Conservation (phyloP, 92 coral and sea anemone genomes). For the Parazoanthus darwini region DNA sequence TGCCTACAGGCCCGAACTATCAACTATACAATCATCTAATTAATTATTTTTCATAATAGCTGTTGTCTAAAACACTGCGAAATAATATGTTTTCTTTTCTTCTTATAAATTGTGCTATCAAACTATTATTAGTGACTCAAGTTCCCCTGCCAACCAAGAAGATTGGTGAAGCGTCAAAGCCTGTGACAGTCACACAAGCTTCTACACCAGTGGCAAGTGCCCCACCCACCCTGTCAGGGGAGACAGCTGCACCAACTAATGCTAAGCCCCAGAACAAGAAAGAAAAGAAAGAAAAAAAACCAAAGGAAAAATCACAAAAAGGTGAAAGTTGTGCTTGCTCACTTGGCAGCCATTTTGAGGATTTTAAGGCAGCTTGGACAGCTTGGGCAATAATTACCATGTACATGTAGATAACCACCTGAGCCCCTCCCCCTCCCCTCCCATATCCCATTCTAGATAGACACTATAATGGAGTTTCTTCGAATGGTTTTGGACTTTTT, state of each 20-base stretch:
- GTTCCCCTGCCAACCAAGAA: constrained; percentile 64
- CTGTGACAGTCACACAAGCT: constrained; percentile 38
- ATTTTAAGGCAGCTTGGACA: too few species aligned
- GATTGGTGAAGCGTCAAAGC: background rate
- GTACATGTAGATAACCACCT: too few species aligned
- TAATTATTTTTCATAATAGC: too few species aligned
- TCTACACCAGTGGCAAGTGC: constrained; percentile 41
- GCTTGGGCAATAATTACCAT: too few species aligned
- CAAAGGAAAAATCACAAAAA: constrained; percentile 19
- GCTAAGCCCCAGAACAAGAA: constrained; percentile 66
- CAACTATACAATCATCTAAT: too few species aligned
- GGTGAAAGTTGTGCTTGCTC: background rate
- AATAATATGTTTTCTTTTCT: background rate
- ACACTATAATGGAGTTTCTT: too few species aligned
- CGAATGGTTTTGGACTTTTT: too few species aligned
- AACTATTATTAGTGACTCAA: constrained; percentile 57
- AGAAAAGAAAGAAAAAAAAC: constrained; percentile 44
- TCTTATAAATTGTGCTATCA: background rate
- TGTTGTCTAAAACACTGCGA: too few species aligned
- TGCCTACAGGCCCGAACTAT: too few species aligned
- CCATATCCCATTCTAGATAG: too few species aligned
- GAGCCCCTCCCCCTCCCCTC: too few species aligned
- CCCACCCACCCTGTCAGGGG: constrained; percentile 50
- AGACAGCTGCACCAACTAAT: constrained; percentile 47
- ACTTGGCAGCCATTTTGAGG: too few species aligned